A percentile compares a stretch with the other conserved stretches of the same genome.
These are phyloP conservation scores for Drosophila parabipectinata DNA, from an alignment of 1,140 invertebrate species.

Conservation along the genomic window DNA sequence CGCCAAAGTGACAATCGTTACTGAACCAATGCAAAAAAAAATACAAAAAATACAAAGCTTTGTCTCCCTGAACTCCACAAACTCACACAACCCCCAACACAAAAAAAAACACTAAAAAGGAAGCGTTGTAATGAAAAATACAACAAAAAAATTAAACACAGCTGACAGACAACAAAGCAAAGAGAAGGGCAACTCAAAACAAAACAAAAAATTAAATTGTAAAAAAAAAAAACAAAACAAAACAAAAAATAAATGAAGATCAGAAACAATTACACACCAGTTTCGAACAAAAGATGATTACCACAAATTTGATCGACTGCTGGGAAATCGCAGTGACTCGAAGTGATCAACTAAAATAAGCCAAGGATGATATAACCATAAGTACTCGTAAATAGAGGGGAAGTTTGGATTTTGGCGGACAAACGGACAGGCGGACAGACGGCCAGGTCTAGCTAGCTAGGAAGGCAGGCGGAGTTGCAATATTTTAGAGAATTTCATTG, in stretches of 20 bases:
- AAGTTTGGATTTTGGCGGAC: too few species aligned
- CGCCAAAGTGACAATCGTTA: slow-evolving; percentile 39
- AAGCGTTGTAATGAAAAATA: slow-evolving; percentile 17
- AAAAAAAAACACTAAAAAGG: slow-evolving; percentile 19
- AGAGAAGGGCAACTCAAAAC: slow-evolving; percentile 43
- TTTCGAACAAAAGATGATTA: slow-evolving; percentile 40
- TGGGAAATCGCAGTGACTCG: slow-evolving; percentile 17
- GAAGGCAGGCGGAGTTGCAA: too few species aligned
- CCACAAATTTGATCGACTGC: slow-evolving; percentile 38
- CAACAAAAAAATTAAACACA: slow-evolving; percentile 23
- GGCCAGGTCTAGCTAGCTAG: too few species aligned
- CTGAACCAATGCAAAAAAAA: slow-evolving; percentile 28
- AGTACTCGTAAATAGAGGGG: not conserved
- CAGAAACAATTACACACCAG: slow-evolving; percentile 41
- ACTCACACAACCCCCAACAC: not conserved
- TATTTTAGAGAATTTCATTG: too few species aligned
- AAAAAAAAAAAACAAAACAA: slow-evolving; percentile 12
- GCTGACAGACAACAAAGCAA: slow-evolving; percentile 41
- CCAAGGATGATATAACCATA: not conserved
- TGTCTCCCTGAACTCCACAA: slow-evolving; percentile 49
- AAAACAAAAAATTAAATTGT: slow-evolving; percentile 26
- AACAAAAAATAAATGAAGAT: not conserved
- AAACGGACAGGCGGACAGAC: too few species aligned
- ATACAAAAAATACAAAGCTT: slow-evolving; percentile 14
- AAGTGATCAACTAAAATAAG: slow-evolving; percentile 19